Evolutionary conservation across 2,888 invertebrate species (phyloP), one percentile per base, ranked within the genome.

Genomic region (Lithophane semibrunnea): DNA sequence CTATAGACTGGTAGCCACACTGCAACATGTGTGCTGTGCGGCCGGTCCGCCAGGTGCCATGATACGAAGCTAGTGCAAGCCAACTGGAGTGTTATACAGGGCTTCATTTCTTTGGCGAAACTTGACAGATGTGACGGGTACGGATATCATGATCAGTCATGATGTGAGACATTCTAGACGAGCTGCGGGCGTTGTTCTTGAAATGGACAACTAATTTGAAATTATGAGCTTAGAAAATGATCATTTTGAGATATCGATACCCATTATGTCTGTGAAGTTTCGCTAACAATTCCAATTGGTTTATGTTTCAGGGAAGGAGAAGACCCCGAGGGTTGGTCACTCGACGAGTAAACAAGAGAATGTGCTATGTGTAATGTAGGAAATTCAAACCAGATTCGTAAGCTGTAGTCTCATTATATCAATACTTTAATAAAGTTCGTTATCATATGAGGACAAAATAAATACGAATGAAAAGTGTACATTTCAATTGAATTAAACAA

Each of bases 341-440:
- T 18, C 18, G n/a, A n/a, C 9, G 42, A 58, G 47, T 37, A 8
- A 18, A n/a, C 52, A 21, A n/a, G 8, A 52, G 1, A 13, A 18
- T 44, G 49, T 29, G 24, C 42, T 49, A 60, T 16, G 52, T 29
- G n/a, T 44, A 24, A 13, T 47, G 49, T 49, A 18, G 16, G 70
- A 8, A 52, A 80, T 71, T 13, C 54, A 37, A 80, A 72, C n/a
- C 16, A 12, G n/a, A 56, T n/a, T 80, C 18, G 18, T 29, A 66
- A 81, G 61, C 75, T 24, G 44, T 24, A 13, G 37, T 24, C 13
- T 29, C 37, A 49, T 63, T 37, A 13, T 37, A 37, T 16, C 64
- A 56, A 76, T 29, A 68, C 29, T 29, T 29, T 29, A 29, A 29
- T 5, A 37, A 37, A 3, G 37, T 3, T 54, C 29, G 29, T 56